These are phyloP conservation scores for Candidula unifasciata DNA, from an alignment of 2,888 invertebrate species.

Conservation along the genomic window DNA sequence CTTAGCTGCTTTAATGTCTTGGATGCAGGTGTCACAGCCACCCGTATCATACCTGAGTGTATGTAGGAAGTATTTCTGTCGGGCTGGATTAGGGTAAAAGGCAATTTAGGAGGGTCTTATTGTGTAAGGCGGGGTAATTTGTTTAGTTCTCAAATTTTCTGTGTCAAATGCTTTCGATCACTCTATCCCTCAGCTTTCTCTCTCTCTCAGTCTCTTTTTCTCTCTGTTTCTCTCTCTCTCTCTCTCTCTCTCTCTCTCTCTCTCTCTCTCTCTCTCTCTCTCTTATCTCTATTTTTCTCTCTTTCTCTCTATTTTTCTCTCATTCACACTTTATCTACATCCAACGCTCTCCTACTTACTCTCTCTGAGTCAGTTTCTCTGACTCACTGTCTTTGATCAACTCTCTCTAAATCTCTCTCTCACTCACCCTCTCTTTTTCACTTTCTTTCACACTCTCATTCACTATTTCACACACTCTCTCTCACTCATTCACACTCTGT, in stretches of 20 bases:
- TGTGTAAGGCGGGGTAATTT: not conserved
- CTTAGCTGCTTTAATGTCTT: not conserved
- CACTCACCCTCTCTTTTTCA: too few relatives aligned
- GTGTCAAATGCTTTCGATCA: not conserved
- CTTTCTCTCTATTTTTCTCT: conserved; percentile 15
- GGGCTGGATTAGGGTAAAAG: not conserved
- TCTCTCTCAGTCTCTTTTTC: too few relatives aligned
- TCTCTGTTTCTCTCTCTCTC: too few relatives aligned
- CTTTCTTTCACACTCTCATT: too few relatives aligned
- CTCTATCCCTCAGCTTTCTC: not conserved
- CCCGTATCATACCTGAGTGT: not conserved
- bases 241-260: not conserved
- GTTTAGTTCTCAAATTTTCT: not conserved
- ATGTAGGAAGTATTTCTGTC: conserved; percentile 14
- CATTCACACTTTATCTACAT: not conserved
- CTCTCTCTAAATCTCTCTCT: too few relatives aligned
- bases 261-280: conserved; percentile 27
- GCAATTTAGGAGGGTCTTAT: not conserved
- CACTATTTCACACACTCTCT: too few relatives aligned
- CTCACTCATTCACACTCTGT: too few relatives aligned
- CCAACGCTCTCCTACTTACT: too few relatives aligned
- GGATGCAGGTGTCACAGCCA: conserved; percentile 18
- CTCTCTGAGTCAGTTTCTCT: too few relatives aligned
- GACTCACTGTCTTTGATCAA: too few relatives aligned
- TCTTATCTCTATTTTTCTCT: conserved; percentile 4